phyloP scores from a whole-genome alignment of 2,113 vertebrate genomes.

The Smithornis capensis region DNA sequence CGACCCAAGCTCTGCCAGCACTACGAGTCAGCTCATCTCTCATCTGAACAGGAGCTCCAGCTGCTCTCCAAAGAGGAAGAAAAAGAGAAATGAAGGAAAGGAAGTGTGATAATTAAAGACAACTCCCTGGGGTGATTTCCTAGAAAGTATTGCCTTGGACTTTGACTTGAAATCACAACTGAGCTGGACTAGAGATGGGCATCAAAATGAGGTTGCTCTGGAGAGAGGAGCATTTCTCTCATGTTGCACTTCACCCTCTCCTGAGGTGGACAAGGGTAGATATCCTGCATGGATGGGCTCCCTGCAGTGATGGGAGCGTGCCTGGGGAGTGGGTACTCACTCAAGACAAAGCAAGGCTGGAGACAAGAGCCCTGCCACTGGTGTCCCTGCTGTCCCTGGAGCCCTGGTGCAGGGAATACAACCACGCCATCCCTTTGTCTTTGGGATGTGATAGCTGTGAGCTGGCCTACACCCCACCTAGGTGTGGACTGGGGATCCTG shows the following conservation, averaged over 20 bases:
- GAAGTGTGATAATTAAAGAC: background rate
- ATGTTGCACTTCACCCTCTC: background rate
- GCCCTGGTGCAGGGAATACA: background rate
- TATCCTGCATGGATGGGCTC: background rate
- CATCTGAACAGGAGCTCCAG: background rate
- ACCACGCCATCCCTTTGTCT: background rate
- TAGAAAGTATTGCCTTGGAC: background rate
- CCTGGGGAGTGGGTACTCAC: background rate
- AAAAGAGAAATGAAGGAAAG: background rate
- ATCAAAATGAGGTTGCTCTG: background rate
- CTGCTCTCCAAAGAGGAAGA: background rate
- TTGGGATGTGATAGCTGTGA: background rate
- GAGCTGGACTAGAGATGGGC: background rate
- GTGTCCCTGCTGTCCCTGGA: background rate
- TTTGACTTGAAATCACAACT: background rate
- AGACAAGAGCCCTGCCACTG: background rate
- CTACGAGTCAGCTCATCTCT: background rate
- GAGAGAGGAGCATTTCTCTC: background rate
- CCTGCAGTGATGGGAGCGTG: background rate
- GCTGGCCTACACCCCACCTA: background rate
- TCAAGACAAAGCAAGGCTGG: background rate
- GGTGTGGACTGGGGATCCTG: rapidly evolving
- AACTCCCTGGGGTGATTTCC: background rate
- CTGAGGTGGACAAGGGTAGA: background rate
- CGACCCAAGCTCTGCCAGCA: background rate